phyloP scores from a whole-genome alignment of 2,797 vertebrate species.

The Cyprinella venusta region DNA sequence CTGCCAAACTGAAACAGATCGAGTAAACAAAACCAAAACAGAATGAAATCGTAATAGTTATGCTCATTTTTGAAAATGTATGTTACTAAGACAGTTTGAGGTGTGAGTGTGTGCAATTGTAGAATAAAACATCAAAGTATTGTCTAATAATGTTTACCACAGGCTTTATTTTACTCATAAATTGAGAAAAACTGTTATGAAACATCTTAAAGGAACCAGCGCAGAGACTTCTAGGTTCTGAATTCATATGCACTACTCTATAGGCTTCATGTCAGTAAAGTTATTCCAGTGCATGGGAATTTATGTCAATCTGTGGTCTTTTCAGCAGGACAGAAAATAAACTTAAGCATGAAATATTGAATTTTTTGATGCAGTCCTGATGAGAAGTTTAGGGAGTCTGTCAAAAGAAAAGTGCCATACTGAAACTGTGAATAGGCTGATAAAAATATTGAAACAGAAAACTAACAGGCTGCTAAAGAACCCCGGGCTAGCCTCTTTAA shows the following conservation, averaged over 20 bases:
- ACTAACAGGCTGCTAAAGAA: slow-evolving; percentile 48
- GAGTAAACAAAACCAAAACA: too few relatives aligned
- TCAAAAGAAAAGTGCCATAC: background rate
- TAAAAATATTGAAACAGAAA: slow-evolving; percentile 34
- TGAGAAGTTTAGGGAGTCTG: background rate
- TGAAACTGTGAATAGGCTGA: slow-evolving; percentile 5
- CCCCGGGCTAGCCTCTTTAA: slow-evolving; percentile 38
- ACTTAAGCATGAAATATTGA: background rate
- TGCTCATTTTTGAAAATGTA: too few relatives aligned
- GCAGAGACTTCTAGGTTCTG: background rate
- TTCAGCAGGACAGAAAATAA: background rate
- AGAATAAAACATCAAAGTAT: too few relatives aligned
- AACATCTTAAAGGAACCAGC: too few relatives aligned
- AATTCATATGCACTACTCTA: background rate
- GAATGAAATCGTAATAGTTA: background rate
- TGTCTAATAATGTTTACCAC: too few relatives aligned
- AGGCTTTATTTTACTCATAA: too few relatives aligned
- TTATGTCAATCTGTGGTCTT: background rate
- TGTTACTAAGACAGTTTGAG: too few relatives aligned
- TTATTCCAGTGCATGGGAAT: background rate
- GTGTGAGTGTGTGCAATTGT: too few relatives aligned
- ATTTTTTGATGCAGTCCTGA: background rate
- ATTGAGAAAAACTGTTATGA: too few relatives aligned
- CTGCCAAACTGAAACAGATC: background rate
- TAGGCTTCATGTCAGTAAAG: background rate